These are phyloP conservation scores for Lineus longissimus DNA, from an alignment of 1,140 invertebrate species.

Conservation along the genomic window DNA sequence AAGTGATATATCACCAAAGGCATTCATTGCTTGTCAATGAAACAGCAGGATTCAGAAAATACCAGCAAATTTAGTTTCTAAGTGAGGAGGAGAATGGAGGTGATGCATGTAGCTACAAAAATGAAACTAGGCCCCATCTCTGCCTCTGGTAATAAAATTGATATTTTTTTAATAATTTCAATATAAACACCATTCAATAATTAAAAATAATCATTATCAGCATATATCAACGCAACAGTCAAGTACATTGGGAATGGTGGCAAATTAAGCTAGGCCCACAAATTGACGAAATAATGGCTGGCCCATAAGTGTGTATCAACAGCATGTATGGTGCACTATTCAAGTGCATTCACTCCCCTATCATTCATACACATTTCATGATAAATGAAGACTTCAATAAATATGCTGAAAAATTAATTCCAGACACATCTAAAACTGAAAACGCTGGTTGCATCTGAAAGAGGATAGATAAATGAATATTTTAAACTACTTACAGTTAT, in stretches of 20 bases:
- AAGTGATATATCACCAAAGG: no score
- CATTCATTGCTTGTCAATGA: no score
- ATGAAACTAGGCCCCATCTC: no score
- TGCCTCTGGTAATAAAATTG: no score
- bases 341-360: constrained; percentile 35
- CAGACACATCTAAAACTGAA: neutral
- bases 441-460: neutral
- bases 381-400: constrained; percentile 11
- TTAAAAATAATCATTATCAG: neutral
- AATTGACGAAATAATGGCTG: constrained; percentile 36
- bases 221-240: neutral
- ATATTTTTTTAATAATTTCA: no score
- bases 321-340: constrained; percentile 36
- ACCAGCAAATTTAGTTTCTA: no score
- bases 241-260: constrained; percentile 3
- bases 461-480: constrained; percentile 14
- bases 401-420: neutral
- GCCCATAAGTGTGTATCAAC: constrained; percentile 25
- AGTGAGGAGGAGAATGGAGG: no score
- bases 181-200: no score
- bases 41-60: no score
- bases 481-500: constrained; percentile 36
- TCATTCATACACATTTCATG: constrained; percentile 14
- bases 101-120: no score
- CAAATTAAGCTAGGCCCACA: constrained; percentile 32